These are phyloP conservation scores for Lobophora halterata DNA, from an alignment of 2,888 invertebrate species.

Conservation along the genomic window DNA sequence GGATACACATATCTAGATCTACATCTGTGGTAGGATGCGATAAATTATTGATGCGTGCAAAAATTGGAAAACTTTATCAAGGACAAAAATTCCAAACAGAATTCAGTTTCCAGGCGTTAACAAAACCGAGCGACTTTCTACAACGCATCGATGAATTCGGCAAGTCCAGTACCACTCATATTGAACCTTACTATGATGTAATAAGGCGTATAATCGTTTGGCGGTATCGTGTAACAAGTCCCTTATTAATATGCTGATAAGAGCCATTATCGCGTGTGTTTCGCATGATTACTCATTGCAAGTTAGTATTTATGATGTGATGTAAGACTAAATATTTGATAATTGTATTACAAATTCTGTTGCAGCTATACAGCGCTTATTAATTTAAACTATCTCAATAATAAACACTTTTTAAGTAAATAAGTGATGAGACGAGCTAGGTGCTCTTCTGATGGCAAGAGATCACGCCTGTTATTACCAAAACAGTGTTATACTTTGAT, in stretches of 20 bases:
- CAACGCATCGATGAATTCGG: constrained; percentile 39
- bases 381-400: no score
- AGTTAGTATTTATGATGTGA: constrained; percentile 1
- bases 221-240: background rate
- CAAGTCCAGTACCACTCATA: constrained; percentile 27
- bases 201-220: constrained; percentile 3
- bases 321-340: background rate
- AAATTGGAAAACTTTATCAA: constrained; percentile 1
- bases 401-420: no score
- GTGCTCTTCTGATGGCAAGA: no score
- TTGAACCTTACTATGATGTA: background rate
- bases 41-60: background rate
- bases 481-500: no score
- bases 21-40: no score
- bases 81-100: constrained; percentile 9
- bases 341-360: no score
- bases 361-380: no score
- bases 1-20: no score
- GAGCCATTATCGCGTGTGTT: constrained; percentile 5
- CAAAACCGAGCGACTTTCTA: constrained; percentile 23
- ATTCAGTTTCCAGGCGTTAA: constrained; percentile 8
- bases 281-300: constrained; percentile 4
- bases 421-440: no score
- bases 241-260: constrained; percentile 6
- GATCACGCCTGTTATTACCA: no score